phyloP scores from a whole-genome alignment of 2,888 invertebrate species.

The Euzophera pinguis region DNA sequence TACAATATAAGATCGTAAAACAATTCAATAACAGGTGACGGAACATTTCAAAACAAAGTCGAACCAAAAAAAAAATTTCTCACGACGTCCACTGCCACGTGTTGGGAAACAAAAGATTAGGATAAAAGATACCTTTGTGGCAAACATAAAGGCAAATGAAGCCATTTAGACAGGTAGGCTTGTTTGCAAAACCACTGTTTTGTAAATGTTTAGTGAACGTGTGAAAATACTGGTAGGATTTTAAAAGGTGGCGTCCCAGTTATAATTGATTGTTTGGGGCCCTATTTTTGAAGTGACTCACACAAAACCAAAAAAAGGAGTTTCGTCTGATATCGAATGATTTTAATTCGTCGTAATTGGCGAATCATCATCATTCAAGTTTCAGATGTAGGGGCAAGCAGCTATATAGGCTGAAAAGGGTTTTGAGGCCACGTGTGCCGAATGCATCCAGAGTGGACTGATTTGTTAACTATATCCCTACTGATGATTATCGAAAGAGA shows the following conservation, averaged over 20 bases:
- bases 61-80: background rate
- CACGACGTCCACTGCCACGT: background rate
- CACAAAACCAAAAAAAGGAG: too few species aligned
- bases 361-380: too few species aligned
- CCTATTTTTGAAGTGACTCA: too few species aligned
- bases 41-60: background rate
- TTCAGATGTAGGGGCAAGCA: too few species aligned
- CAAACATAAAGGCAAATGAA: slow-evolving; percentile 5
- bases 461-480: too few species aligned
- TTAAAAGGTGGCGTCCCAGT: background rate
- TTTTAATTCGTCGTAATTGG: too few species aligned
- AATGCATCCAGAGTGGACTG: too few species aligned
- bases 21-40: background rate
- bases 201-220: background rate
- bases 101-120: slow-evolving; percentile 1
- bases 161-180: slow-evolving; percentile 1
- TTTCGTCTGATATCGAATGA: too few species aligned
- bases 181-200: background rate
- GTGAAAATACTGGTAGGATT: background rate
- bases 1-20: background rate
- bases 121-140: background rate
- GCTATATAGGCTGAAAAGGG: too few species aligned
- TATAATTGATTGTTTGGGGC: background rate
- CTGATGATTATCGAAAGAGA: too few species aligned
- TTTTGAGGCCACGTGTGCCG: too few species aligned